Evolutionary conservation across 2,797 vertebrate species (phyloP).

Genomic region (Sorex maritimensis): DNA sequence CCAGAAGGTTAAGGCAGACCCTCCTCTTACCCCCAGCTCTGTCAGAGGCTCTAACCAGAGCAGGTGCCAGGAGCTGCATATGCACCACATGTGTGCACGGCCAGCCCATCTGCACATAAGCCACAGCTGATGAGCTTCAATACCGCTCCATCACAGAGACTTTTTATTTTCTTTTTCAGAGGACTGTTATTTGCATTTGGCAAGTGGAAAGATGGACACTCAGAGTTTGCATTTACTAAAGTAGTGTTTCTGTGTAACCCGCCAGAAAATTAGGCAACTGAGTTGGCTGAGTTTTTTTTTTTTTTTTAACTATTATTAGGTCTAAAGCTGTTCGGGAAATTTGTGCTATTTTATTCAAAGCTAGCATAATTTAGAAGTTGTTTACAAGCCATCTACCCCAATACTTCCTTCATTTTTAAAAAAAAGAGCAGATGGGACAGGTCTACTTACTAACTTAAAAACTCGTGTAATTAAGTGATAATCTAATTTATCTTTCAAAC

Average conservation of each 20-base stretch:
- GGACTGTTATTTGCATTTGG: not conserved
- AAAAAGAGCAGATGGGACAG: conserved; percentile 65
- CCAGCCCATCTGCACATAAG: not conserved
- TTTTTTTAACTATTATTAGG: not conserved
- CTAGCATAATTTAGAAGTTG: conserved; percentile 71
- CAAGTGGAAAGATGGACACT: not conserved
- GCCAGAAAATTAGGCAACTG: not conserved
- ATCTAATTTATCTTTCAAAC: conserved; percentile 68
- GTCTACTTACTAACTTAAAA: conserved; percentile 81
- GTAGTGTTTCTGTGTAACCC: not conserved
- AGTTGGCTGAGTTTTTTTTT: conserved; percentile 2
- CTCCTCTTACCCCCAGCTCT: not conserved
- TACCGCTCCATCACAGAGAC: conserved; percentile 13
- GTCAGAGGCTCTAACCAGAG: not conserved
- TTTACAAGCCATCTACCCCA: conserved; percentile 42
- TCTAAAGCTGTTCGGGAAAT: conserved; percentile 41
- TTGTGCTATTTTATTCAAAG: conserved; percentile 62
- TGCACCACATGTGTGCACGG: too few species aligned
- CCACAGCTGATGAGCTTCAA: conserved; percentile 23
- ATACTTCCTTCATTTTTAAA: conserved; percentile 72
- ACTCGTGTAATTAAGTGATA: conserved; percentile 69
- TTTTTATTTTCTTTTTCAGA: conserved; percentile 28
- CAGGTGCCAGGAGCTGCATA: not conserved
- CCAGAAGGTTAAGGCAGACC: not conserved
- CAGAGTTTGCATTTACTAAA: not conserved